Conservation (phyloP, 2,113 vertebrate species). For the Carollia perspicillata region DNA sequence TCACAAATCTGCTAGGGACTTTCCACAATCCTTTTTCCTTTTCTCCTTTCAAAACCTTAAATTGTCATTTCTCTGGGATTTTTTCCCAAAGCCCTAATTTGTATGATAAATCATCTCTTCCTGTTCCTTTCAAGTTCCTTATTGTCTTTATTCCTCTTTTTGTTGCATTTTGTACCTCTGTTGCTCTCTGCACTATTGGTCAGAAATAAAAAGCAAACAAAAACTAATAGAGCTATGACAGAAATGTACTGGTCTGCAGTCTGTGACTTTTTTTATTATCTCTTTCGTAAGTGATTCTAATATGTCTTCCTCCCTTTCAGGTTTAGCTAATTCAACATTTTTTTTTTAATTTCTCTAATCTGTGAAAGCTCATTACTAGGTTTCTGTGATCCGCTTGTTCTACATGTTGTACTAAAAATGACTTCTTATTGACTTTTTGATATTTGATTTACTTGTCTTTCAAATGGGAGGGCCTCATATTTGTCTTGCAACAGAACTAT, state of each 20-base stretch:
- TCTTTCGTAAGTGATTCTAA: conserved; percentile 51
- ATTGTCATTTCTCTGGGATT: not conserved
- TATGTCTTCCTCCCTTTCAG: conserved; percentile 45
- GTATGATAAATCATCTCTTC: not conserved
- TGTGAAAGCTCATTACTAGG: conserved; percentile 28
- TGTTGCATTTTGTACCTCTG: not conserved
- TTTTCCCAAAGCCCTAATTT: not conserved
- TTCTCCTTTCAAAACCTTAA: conserved; percentile 37
- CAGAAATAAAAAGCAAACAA: conserved; percentile 41
- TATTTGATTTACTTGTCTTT: not conserved
- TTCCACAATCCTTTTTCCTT: not conserved
- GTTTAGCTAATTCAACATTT: conserved; percentile 47
- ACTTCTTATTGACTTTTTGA: not conserved
- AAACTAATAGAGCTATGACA: not conserved
- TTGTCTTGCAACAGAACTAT: not conserved
- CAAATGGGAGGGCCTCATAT: not conserved
- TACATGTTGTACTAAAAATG: not conserved
- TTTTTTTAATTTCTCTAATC: not conserved
- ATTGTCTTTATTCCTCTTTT: conserved; percentile 30
- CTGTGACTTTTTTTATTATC: conserved; percentile 48
- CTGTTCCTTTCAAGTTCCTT: not conserved
- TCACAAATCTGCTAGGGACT: conserved; percentile 9
- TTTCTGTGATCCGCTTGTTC: conserved; percentile 32
- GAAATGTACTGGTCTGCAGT: conserved; percentile 25
- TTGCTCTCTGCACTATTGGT: conserved; percentile 33